Evolutionary conservation across 2,113 vertebrate genomes (phyloP), one percentile per base, ranked within the genome.

Genomic region (Lagopus leucura): DNA sequence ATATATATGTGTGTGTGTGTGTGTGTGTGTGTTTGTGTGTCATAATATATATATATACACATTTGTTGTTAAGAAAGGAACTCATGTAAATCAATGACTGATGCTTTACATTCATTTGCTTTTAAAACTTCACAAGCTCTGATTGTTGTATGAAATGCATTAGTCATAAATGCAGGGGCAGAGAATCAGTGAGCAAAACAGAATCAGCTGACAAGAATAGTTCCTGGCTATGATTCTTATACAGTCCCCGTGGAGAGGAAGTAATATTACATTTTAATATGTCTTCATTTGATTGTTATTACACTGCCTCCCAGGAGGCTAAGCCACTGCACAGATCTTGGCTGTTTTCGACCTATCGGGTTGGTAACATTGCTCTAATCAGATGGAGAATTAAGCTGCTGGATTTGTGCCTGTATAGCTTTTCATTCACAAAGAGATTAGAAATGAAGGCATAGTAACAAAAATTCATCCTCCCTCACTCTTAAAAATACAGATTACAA

Each of bases 211-310:
- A 96, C 94, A 93, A 77, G 94, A 90, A 73, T 6, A 94, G 94
- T 89, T 96, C 92, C 97, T 96, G 96, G 97, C 96, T 96, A 94
- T 94, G 94, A 83, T 84, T 97, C 95, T 95, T 48, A 87, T 71
- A 82, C 40, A 82, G 94, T 97, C 95, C 95, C 96, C 73, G 66
- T 18, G 45, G 95, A 97, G 82, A 96, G 89, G 93, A 97, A 97
- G 96, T 95, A 95, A 95, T 94, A 94, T 95, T 93, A 93, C 93
- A 96, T 96, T 94, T 95, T 97, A 96, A 96, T 95, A 93, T 83
- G 92, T 95, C 96, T 97, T 97, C 89, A 92, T 97, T 97, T 93
- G 95, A 93, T 87, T 82, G 88, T 95, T 96, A 97, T 92, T 96
- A 95, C 92, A 93, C 91, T 91, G 92, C 85, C 78, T 97, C 96